Evolutionary conservation across 2,797 vertebrate species (phyloP), one percentile per base, ranked within the genome.

Genomic region (Delichon dasypus): DNA sequence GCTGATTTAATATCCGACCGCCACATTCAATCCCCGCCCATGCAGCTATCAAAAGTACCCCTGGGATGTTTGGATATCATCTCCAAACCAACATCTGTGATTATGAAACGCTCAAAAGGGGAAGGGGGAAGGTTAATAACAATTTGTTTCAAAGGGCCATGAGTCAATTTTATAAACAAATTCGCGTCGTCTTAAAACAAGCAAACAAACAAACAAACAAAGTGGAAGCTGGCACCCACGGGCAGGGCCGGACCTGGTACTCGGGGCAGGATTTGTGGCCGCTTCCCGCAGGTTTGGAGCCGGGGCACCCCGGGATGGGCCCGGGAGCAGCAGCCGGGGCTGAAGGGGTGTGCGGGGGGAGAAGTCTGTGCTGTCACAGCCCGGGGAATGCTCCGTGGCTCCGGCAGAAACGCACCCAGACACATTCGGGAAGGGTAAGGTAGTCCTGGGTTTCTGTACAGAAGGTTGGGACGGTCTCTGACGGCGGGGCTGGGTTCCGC

Each of bases 1-100:
- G 96, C 96, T 95, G 96, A 85, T 96, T 97, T 97, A 96, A 96
- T 95, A 95, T 89, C 94, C 81, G 92, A 96, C 96, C 94, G 96
- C 82, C 55, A 36, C 90, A 55, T 82, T 93, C 96, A 91, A 90
- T 78, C 81, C 95, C 55, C 82, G 94, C 95, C 94, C 72, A 68
- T 85, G 76, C 68, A 96, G 95, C 84, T 86, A 93, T 94, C 73
- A 65, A 92, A 95, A 87, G 92, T 91, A 92, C 88, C 94, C 94
- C 89, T 89, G 88, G 88, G 93, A 96, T 92, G 88, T 89, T 92
- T 95, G 95, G 95, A 92, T 94, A 94, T 97, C 96, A 87, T 82
- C 95, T 97, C 95, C 96, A 97, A 94, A 93, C 94, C 62, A 94
- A 95, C 92, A 89, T 92, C 93, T 83, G 91, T 94, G 68, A 65